Evolutionary conservation across 2,888 invertebrate genomes (phyloP).

Genomic region (Muschampia plurimacula): DNA sequence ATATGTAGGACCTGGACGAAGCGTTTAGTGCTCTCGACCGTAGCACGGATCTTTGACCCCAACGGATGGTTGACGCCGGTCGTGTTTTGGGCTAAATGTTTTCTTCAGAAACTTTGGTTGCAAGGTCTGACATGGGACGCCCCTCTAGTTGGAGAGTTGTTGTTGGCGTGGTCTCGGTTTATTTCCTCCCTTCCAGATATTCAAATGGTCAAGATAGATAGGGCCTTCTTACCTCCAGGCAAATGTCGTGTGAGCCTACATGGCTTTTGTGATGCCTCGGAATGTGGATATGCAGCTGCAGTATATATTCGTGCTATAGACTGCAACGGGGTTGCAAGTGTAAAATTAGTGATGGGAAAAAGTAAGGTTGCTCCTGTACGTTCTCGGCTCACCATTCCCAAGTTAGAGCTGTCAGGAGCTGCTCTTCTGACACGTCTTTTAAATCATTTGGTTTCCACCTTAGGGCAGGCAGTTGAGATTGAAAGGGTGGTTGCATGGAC

Average conservation of each 20-base stretch:
- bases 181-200: slow-evolving; percentile 2
- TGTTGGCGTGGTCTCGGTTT: not conserved
- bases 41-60: slow-evolving; percentile 31
- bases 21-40: slow-evolving; percentile 11
- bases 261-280: slow-evolving; percentile 5
- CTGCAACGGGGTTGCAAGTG: not conserved
- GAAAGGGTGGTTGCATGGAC: slow-evolving; percentile 4
- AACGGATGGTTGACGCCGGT: slow-evolving; percentile 26
- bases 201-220: not conserved
- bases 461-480: not conserved
- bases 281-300: not conserved
- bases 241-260: not conserved
- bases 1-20: slow-evolving; percentile 14
- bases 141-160: not conserved
- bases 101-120: slow-evolving; percentile 8
- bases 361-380: slow-evolving; percentile 1
- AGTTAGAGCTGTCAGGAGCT: not conserved
- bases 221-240: not conserved
- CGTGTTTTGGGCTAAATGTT: slow-evolving; percentile 27
- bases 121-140: not conserved
- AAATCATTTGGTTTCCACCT: not conserved
- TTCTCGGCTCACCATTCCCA: not conserved
- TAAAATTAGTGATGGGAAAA: slow-evolving; percentile 4
- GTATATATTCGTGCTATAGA: not conserved
- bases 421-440: not conserved